phyloP scores from a whole-genome alignment of 2,113 vertebrate genomes.

The Agapornis roseicollis region DNA sequence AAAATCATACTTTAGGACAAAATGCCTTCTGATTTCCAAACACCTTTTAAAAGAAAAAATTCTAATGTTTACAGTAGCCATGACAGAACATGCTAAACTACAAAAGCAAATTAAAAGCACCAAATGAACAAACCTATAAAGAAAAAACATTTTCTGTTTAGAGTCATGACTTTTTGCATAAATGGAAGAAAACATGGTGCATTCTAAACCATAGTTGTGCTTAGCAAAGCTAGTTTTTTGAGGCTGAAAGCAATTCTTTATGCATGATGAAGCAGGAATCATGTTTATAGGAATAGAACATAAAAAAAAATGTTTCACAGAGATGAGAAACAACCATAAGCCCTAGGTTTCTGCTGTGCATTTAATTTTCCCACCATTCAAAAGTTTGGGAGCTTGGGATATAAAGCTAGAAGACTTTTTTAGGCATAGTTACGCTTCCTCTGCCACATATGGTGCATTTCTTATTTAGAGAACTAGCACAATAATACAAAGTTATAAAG shows the following conservation, averaged over 20 bases:
- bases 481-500: not conserved
- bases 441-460: not conserved
- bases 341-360: not conserved
- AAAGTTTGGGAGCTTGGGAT: not conserved
- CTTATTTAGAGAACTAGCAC: not conserved
- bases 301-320: not conserved
- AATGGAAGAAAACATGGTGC: not conserved
- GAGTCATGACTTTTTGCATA: not conserved
- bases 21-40: not conserved
- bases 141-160: not conserved
- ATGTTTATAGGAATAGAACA: not conserved
- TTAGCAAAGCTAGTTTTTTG: not conserved
- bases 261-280: not conserved
- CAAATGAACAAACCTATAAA: not conserved
- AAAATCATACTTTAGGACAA: not conserved
- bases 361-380: not conserved
- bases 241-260: not conserved
- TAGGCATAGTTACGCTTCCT: not conserved
- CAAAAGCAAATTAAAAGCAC: not conserved
- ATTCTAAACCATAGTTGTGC: not conserved
- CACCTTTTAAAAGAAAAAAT: not conserved
- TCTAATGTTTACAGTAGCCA: not conserved
- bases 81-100: not conserved
- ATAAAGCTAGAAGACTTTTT: not conserved
- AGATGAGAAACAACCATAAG: not conserved